Evolutionary conservation across 2,113 vertebrate genomes (phyloP).

Genomic region (Myotis lucifugus): DNA sequence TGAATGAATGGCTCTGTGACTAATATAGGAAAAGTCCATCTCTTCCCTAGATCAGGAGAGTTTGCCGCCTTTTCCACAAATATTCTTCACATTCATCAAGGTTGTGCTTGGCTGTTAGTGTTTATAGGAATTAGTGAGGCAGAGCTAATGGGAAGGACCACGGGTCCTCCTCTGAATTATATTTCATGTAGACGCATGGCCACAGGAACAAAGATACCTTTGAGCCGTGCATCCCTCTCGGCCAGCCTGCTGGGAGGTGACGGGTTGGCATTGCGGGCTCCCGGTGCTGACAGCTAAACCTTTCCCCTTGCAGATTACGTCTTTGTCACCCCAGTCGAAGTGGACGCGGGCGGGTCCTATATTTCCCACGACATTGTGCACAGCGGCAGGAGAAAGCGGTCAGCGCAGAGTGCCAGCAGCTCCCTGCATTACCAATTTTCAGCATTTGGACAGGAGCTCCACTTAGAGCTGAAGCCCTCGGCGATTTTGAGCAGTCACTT

Average conservation of each 20-base stretch:
- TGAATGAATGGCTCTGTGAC: not conserved
- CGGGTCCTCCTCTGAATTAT: not conserved
- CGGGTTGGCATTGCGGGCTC: not conserved
- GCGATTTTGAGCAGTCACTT: conserved; percentile 91
- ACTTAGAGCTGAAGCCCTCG: conserved; percentile 92
- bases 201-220: not conserved
- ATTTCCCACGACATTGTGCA: conserved; percentile 92
- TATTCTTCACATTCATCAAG: not conserved
- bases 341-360: conserved; percentile 90
- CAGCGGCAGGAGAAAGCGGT: conserved; percentile 89
- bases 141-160: not conserved
- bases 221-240: not conserved
- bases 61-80: not conserved
- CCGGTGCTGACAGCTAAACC: conserved; percentile 58
- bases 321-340: conserved; percentile 94
- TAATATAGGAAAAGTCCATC: not conserved
- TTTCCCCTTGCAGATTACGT: conserved; percentile 90
- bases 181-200: not conserved
- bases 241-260: not conserved
- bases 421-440: conserved; percentile 94
- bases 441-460: conserved; percentile 94
- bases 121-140: not conserved
- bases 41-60: not conserved
- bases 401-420: conserved; percentile 81
- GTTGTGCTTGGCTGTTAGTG: not conserved